These are phyloP conservation scores for Limnephilus auricula DNA, from an alignment of 2,888 invertebrate species.

Conservation along the genomic window DNA sequence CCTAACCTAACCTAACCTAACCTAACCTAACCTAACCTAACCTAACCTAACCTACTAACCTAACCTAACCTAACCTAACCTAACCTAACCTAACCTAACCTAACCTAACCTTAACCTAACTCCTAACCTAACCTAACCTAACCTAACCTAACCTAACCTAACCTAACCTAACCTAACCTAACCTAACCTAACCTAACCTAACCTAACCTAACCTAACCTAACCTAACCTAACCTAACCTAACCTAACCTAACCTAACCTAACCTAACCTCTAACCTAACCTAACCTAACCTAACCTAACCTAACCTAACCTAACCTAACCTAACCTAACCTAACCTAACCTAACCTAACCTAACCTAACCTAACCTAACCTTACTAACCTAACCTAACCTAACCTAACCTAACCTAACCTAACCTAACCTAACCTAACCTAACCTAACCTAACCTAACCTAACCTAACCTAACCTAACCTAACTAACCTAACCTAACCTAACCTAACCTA, in stretches of 20 bases:
- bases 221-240: conserved; percentile 68
- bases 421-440: no score
- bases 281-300: conserved; percentile 68
- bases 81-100: conserved; percentile 68
- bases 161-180: conserved; percentile 68
- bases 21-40: conserved; percentile 69
- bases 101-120: conserved; percentile 68
- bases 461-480: conserved; percentile 67
- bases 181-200: conserved; percentile 68
- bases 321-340: conserved; percentile 67
- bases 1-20: conserved; percentile 66
- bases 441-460: no score
- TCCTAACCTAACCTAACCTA: conserved; percentile 68
- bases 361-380: conserved; percentile 66
- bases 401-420: no score
- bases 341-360: conserved; percentile 67
- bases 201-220: conserved; percentile 67
- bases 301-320: conserved; percentile 67
- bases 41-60: conserved; percentile 69
- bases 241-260: conserved; percentile 68
- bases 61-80: conserved; percentile 64
- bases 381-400: conserved; percentile 67
- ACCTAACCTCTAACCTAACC: conserved; percentile 68
- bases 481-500: conserved; percentile 67
- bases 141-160: conserved; percentile 68